Base-by-base conservation (phyloP, 2,888 invertebrate genomes). In the Drepanosiphum platanoidis region DNA sequence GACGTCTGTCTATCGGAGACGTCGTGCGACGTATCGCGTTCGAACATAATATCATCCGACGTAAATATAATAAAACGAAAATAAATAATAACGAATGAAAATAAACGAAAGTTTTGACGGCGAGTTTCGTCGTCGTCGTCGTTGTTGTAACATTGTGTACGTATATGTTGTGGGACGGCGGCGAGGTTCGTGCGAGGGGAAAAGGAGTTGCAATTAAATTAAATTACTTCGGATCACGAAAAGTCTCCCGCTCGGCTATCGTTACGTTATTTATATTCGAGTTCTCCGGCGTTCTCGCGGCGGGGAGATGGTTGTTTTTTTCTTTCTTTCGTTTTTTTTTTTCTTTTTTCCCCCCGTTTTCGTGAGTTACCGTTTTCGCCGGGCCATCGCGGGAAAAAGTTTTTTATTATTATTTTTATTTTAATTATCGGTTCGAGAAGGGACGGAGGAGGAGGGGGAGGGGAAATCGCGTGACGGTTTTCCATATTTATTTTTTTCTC, bases 191-290 rank as follows among this genome's bases (percentile, higher is more conserved):
- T 22, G 0, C 9, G 11, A 39, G 42, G 32, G 42, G 18, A 15
- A 64, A 42, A 52, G 72, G 81, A 42, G 72, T 74, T 46, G 72
- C 72, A 74, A 82, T 74, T 82, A 82, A 82, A 82, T 82, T 72
- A 74, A 82, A 82, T 82, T 82, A 71, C 82, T 64, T 82, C 32
- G 72, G 32, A 82, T 72, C 82, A 82, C 72, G 82, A 82, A 30
- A 74, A 74, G 82, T 82, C 52, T 64, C 64, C 82, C 82, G 42
- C 72, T 32, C n/a, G 74, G 42, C 64, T 42, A 72, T 72, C 61
- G 61, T 82, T 74, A 42, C 32, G 58, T 72, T 71, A 72, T 82
- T 82, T 82, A 42, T 82, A 39, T 61, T 34, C 72, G 34, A 72
- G 61, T 71, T 71, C 39, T 72, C 32, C 36, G 27, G 58, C 61